Conservation (phyloP, 2,888 invertebrate genomes). For the Cheilosia vernalis region DNA sequence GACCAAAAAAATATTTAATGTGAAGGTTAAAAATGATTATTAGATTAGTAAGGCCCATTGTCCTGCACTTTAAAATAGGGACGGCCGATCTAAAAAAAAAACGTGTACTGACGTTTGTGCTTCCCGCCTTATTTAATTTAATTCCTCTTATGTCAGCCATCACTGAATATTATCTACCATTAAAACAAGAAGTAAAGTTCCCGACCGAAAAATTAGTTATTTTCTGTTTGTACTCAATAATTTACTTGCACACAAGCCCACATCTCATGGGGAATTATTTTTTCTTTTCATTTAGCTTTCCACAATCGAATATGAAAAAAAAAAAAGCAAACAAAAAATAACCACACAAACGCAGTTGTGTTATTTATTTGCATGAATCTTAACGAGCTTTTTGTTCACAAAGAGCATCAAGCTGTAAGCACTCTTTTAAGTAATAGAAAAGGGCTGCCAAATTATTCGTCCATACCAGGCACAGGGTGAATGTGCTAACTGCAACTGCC, state of each 20-base stretch:
- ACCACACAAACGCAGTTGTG: background rate
- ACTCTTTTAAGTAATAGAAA: background rate
- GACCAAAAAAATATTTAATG: too few relatives aligned
- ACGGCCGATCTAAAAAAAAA: too few relatives aligned
- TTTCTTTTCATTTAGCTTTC: background rate
- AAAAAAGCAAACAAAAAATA: background rate
- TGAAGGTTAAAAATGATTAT: too few relatives aligned
- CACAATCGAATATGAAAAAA: background rate
- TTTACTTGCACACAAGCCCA: background rate
- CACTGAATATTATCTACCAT: too few relatives aligned
- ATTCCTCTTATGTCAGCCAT: too few relatives aligned
- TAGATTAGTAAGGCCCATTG: too few relatives aligned
- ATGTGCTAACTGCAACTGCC: background rate
- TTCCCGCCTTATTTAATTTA: too few relatives aligned
- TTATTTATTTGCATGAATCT: background rate
- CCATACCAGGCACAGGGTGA: background rate
- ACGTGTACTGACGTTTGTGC: too few relatives aligned
- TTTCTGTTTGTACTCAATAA: background rate
- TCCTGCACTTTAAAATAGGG: too few relatives aligned
- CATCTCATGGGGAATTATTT: background rate
- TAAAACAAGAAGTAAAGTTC: constrained; percentile 16
- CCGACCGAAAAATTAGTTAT: background rate
- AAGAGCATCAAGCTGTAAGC: background rate
- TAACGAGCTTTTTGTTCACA: background rate
- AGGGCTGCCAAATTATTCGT: background rate